Conservation (phyloP, 2,113 vertebrate genomes). For the Anoplopoma fimbria region DNA sequence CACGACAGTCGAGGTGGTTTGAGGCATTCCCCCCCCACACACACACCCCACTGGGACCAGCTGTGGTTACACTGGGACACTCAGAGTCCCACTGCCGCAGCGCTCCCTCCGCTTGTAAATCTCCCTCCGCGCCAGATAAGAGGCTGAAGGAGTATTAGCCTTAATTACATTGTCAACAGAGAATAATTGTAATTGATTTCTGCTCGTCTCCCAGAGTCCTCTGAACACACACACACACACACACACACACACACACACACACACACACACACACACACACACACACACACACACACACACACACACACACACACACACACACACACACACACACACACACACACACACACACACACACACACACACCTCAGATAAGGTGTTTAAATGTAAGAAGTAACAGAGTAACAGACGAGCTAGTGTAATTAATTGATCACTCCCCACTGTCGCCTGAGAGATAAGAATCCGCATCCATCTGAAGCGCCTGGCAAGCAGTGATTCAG, state of each 20-base stretch:
- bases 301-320: too few species aligned
- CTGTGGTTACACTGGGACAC: neutral
- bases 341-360: constrained; percentile 7
- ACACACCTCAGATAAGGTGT: too few species aligned
- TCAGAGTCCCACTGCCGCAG: constrained; percentile 9
- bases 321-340: too few species aligned
- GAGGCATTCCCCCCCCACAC: neutral
- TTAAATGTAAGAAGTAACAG: too few species aligned
- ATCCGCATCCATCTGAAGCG: constrained; percentile 52
- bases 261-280: neutral
- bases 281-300: neutral
- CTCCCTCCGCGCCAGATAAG: constrained; percentile 84
- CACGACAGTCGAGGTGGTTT: neutral
- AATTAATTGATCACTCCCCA: constrained; percentile 78
- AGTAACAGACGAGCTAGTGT: constrained; percentile 53
- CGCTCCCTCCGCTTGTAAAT: constrained; percentile 81
- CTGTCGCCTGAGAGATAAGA: constrained; percentile 74
- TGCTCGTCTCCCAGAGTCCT: constrained; percentile 73
- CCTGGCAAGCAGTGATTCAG: constrained; percentile 63
- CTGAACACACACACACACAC: constrained; percentile 10
- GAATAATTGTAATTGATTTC: constrained; percentile 96
- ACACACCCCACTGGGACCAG: neutral
- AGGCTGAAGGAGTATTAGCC: constrained; percentile 77
- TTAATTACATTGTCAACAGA: constrained; percentile 97
- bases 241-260: constrained; percentile 7